Base-by-base conservation (phyloP, 2,888 invertebrate species). In the Athalia circularis region DNA sequence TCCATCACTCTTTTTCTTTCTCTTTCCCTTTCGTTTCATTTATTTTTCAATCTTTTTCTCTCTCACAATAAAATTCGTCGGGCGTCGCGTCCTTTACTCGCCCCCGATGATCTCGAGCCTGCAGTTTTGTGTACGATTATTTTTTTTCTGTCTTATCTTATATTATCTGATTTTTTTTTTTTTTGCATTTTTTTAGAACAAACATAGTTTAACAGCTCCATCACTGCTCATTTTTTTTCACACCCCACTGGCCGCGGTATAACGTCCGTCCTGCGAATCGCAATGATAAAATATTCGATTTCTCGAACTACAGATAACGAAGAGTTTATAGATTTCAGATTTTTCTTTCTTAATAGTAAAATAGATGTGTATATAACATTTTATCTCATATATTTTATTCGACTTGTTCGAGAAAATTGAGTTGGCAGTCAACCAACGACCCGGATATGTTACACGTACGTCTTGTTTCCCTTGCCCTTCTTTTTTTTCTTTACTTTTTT, bases 1-100 rank as follows among this genome's bases (percentile, higher is more conserved):
- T 75, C 75, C 75, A 75, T 75, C 75, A 75, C 75, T 75, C 47
- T 62, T 47, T 43, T 59, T 43, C 48, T 67, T 15, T 29, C 15
- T 62, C 13, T 13, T n/a, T 62, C 29, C 15, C 68, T 57, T 4
- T 68, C 68, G 4, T 54, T 54, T 48, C 8, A 52, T 54, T n/a
- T 68, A 13, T 5, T n/a, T 67, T 8, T 67, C 54, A 11, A 9
- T 68, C 52, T 68, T 62, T 50, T 29, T 61, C 62, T 75, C 43
- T 29, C 50, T 11, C 50, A 50, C 62, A 11, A 29, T 29, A 29
- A 29, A 29, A 29, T 29, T 0, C 29, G 29, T 29, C 29, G 29
- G 29, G 2, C 29, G 29, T 29, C 29, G 9, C 47, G 52, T 68
- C 68, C 52, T 61, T 61, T 50, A 5, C 72, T 62, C 52, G 59